These are phyloP conservation scores for Glaucidium brasilianum DNA, from an alignment of 2,113 vertebrate species.

Conservation along the genomic window DNA sequence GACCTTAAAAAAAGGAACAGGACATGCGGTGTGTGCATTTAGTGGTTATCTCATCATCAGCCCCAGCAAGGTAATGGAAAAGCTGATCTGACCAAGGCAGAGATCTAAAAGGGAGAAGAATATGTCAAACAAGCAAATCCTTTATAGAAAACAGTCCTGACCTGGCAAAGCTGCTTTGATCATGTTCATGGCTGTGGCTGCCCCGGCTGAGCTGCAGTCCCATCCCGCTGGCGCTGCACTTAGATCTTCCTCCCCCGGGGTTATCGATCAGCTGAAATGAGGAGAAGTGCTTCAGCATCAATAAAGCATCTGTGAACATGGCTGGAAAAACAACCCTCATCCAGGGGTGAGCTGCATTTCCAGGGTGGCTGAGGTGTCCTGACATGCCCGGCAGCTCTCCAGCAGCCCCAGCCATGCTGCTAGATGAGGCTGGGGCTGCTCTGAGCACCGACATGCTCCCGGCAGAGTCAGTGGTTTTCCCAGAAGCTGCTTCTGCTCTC, in stretches of 20 bases:
- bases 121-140: neutral
- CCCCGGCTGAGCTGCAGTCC: neutral
- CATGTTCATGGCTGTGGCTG: neutral
- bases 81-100: neutral
- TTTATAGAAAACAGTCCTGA: neutral
- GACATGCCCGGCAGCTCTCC: rapidly evolving
- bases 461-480: rapidly evolving
- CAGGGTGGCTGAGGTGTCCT: neutral
- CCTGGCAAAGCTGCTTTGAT: neutral
- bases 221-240: neutral
- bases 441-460: neutral
- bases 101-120: neutral
- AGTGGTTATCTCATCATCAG: neutral
- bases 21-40: rapidly evolving
- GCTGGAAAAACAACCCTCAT: neutral
- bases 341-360: rapidly evolving
- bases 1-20: neutral
- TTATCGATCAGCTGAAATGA: neutral
- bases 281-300: neutral
- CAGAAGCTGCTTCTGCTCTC: neutral
- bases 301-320: neutral
- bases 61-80: neutral
- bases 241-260: neutral
- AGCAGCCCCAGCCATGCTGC: neutral
- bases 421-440: neutral